Base-by-base conservation (phyloP, 37 sponge, comb jelly and placozoan genomes). In the Axinella damicornis region DNA sequence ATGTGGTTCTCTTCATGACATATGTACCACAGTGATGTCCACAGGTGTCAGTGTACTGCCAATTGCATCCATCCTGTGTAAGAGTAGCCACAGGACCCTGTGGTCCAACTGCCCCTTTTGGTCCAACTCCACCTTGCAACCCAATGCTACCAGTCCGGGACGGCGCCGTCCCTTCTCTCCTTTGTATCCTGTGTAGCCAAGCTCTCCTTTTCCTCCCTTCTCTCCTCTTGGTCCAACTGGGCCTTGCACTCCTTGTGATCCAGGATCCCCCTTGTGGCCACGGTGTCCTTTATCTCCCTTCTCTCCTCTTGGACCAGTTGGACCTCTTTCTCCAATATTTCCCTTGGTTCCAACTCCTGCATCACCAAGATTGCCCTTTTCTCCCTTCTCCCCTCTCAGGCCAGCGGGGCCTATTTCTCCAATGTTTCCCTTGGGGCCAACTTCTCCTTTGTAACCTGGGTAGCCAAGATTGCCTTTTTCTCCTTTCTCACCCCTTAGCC, bases 101-200 rank as follows among this genome's bases (percentile, higher is more conserved):
- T 19, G 27, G 20, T 15, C 74, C 74, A 21, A 24, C 39, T 53
- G 5, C 74, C n/a, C 74, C 74, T 53, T 34, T 54, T 9, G 74
- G 74, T 53, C 74, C 74, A 52, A 39, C 56, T 28, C 9, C 24
- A 52, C 74, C 74, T 12, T 19, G 15, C 6, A 24, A 6, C 13
- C 74, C 74, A 20, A 21, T 41, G n/a, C 22, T 56, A 28, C 74
- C 74, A 12, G 53, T 38, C 21, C n/a, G n/a, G n/a, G n/a, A n/a
- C n/a, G n/a, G n/a, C n/a, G n/a, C n/a, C n/a, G 56, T 20, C 74
- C 74, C 46, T 73, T 73, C 56, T 73, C 56, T 52, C 74, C 74
- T 30, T 73, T 73, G 74, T 53, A 73, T 5, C 74, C 74, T 5
- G 54, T 11, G 25, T 53, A 52, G 6, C 74, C 74, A 20, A 73